Base-by-base conservation (phyloP, 1,140 invertebrate genomes). In the Dufourea novaeangliae region DNA sequence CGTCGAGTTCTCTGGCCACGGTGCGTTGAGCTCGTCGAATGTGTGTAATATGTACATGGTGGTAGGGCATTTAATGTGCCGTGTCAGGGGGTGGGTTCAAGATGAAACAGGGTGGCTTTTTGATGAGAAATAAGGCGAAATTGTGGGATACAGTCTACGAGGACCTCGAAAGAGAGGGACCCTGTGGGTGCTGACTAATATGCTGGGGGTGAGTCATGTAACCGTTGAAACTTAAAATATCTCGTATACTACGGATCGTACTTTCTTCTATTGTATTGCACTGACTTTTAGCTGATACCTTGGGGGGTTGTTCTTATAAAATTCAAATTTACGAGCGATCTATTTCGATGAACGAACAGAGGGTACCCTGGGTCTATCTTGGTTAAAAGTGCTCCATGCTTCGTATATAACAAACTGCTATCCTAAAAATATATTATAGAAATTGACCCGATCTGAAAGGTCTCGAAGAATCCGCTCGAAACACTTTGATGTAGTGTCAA, bases 1-100 rank as follows among this genome's bases (percentile, higher is more conserved):
- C 29, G 29, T 10, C 57, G 57, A 22, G 32, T 61, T 37, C 34
- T 37, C 14, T 27, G 22, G 5, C 14, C 27, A 4, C 20, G 56
- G 32, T 59, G n/a, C n/a, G 22, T 52, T 25, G 2, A 8, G 50
- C 50, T 52, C n/a, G 22, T 22, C 25, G n/a, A 56, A 56, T 22
- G 52, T 22, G 25, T 11, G n/a, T n/a, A n/a, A n/a, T n/a, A n/a
- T n/a, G n/a, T 12, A 56, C 11, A 4, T 11, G 20, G 8, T 22
- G 5, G 22, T 66, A 20, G 34, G 50, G 41, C 59, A 62, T 72
- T 72, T 63, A 63, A 52, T 63, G 57, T 37, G 29, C 29, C 59
- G 70, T 37, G 11, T 39, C 52, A n/a, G 52, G 25, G 11, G 25
- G 25, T 50, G 50, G n/a, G 0, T 52, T n/a, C 22, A 25, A 14